These are phyloP conservation scores for Peromyscus attwateri DNA, from an alignment of 2,797 vertebrate genomes.

Conservation along the genomic window DNA sequence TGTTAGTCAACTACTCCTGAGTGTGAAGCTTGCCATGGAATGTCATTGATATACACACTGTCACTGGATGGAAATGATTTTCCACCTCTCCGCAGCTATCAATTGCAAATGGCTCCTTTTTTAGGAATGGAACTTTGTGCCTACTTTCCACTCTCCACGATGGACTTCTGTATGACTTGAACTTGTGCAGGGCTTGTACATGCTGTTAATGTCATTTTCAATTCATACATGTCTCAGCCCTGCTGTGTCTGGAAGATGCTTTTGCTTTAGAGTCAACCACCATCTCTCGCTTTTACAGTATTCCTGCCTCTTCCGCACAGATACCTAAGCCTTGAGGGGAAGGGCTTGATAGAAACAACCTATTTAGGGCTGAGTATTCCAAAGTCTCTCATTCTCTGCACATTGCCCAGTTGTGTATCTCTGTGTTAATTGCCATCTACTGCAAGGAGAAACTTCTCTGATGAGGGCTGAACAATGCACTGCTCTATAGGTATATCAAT, in stretches of 20 bases:
- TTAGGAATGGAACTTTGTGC: not conserved
- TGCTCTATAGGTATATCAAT: not conserved
- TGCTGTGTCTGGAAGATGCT: not conserved
- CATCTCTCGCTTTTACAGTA: not conserved
- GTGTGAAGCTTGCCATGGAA: not conserved
- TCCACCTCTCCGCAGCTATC: too few relatives aligned
- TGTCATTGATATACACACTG: not conserved
- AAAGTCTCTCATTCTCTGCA: not conserved
- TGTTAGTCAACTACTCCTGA: not conserved
- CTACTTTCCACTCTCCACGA: not conserved
- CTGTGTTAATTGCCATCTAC: not conserved
- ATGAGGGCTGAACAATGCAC: too few relatives aligned
- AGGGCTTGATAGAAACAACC: not conserved
- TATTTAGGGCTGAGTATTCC: not conserved
- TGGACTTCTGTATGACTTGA: not conserved
- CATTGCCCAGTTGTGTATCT: not conserved
- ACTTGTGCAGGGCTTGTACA: accelerated
- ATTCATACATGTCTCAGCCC: not conserved
- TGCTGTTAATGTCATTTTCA: not conserved
- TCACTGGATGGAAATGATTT: too few relatives aligned
- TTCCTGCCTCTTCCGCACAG: not conserved
- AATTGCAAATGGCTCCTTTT: not conserved
- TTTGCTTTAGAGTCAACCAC: not conserved
- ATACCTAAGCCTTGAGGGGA: not conserved
- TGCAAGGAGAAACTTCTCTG: not conserved